Conservation (phyloP, 2,888 invertebrate species). For the Drosophila merina region DNA sequence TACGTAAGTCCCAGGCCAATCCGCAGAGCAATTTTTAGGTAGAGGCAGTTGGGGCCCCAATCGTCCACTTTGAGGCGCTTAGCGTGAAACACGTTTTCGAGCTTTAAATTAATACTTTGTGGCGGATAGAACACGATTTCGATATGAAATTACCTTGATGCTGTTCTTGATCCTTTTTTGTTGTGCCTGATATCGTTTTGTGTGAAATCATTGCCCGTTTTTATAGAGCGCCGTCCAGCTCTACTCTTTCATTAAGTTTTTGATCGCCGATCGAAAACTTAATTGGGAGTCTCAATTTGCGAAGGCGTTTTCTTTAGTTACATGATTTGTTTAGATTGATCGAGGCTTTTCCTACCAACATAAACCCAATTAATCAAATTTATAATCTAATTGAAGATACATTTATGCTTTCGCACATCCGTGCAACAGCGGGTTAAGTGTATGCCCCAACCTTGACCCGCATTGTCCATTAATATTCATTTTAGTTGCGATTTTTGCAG, state of each 20-base stretch:
- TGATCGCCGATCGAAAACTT: constrained; percentile 29
- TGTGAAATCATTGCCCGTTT: constrained; percentile 68
- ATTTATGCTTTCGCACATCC: too few relatives aligned
- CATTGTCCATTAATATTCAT: constrained; percentile 22
- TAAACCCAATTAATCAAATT: background rate
- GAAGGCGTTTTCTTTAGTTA: constrained; percentile 36
- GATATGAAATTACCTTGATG: constrained; percentile 75
- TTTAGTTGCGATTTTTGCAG: constrained; percentile 1
- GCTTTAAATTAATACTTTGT: constrained; percentile 75
- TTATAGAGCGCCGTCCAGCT: constrained; percentile 30
- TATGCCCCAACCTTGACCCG: constrained; percentile 20
- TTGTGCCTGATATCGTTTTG: constrained; percentile 64
- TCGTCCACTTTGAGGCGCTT: constrained; percentile 65
- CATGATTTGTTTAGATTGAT: constrained; percentile 25
- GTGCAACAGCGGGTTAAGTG: background rate
- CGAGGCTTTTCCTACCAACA: background rate
- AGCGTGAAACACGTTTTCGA: constrained; percentile 73
- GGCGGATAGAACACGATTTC: constrained; percentile 72
- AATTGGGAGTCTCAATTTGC: constrained; percentile 35
- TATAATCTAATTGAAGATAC: background rate
- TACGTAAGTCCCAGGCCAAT: background rate
- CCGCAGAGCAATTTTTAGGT: background rate
- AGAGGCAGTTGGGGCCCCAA: constrained; percentile 6
- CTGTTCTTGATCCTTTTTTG: constrained; percentile 6
- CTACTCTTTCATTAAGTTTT: constrained; percentile 63